A percentile compares a stretch with the other conserved stretches of the same genome.
These are phyloP conservation scores for Pandemis corylana DNA, from an alignment of 2,888 invertebrate species.

Conservation along the genomic window DNA sequence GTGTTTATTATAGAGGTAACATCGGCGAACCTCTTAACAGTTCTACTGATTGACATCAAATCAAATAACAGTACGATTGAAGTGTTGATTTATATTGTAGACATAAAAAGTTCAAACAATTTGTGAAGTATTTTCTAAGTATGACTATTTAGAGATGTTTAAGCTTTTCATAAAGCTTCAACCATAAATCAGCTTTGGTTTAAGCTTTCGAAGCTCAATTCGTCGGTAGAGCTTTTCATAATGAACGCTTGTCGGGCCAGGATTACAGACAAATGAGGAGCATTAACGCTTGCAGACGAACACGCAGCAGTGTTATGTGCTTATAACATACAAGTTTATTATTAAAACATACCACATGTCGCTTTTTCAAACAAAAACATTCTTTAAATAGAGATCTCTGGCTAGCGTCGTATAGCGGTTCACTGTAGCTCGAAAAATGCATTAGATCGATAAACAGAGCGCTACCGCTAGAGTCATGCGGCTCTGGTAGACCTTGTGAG, in stretches of 20 bases:
- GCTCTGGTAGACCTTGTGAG: slow-evolving; percentile 17
- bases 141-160: background rate
- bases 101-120: background rate
- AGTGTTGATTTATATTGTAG: background rate
- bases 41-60: background rate
- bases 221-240: background rate
- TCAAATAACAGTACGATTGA: background rate
- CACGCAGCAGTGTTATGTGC: slow-evolving; percentile 6
- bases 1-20: background rate
- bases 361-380: slow-evolving; percentile 30
- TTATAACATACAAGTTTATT: background rate
- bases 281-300: slow-evolving; percentile 11
- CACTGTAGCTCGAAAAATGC: background rate
- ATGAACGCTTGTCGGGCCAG: slow-evolving; percentile 15
- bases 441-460: slow-evolving; percentile 10
- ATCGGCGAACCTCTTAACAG: background rate
- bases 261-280: slow-evolving; percentile 15
- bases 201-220: slow-evolving; percentile 5
- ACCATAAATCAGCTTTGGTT: slow-evolving; percentile 16
- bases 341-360: slow-evolving; percentile 33
- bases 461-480: slow-evolving; percentile 15
- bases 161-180: slow-evolving; percentile 10
- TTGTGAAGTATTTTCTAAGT: background rate
- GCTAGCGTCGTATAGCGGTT: slow-evolving; percentile 13
- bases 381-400: slow-evolving; percentile 36